Conservation (phyloP, 1,140 invertebrate genomes). For the Rhopalosiphum maidis region DNA sequence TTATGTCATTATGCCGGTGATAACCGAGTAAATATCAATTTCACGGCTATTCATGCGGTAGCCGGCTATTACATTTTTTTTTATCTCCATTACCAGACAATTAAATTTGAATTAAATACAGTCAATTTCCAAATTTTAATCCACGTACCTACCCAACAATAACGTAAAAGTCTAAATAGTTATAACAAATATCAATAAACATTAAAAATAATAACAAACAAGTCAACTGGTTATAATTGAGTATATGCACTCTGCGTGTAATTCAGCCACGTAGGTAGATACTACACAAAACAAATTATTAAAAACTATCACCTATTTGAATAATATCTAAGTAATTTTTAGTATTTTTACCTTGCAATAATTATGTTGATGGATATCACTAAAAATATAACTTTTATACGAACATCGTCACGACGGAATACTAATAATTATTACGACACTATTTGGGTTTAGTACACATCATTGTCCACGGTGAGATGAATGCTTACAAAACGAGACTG, state of each 20-base stretch:
- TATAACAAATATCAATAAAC: neutral
- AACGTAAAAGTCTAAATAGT: neutral
- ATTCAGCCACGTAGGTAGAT: neutral
- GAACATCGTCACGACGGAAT: neutral
- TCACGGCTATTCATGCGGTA: neutral
- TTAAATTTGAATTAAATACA: neutral
- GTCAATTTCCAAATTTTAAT: neutral
- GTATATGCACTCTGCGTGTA: neutral
- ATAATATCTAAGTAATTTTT: neutral
- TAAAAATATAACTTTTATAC: neutral
- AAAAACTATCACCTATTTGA: neutral
- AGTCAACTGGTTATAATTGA: neutral
- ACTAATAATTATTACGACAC: neutral
- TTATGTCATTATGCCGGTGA: neutral
- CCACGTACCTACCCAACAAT: neutral
- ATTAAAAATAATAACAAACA: neutral
- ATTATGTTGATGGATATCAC: neutral
- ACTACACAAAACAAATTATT: neutral
- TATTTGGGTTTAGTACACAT: neutral
- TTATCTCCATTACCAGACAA: neutral
- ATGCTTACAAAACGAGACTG: conserved; percentile 15
- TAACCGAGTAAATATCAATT: neutral
- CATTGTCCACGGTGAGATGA: conserved; percentile 2
- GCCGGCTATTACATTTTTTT: neutral
- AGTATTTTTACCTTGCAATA: neutral